These are phyloP conservation scores for Trissonchulus latispiculum DNA, from an alignment of 2,888 invertebrate species.

Conservation along the genomic window DNA sequence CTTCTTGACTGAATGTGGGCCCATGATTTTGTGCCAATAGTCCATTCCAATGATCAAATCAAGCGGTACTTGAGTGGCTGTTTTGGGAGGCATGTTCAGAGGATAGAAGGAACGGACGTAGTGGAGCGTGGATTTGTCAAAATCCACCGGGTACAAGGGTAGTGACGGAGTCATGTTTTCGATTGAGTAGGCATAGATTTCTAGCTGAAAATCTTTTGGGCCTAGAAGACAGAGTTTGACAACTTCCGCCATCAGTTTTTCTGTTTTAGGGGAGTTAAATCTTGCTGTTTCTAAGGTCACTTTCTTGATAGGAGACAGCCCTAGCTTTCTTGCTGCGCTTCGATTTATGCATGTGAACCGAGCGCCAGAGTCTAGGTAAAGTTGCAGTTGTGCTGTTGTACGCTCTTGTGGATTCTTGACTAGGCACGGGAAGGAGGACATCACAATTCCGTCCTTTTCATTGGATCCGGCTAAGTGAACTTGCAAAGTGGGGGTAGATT, in stretches of 20 bases:
- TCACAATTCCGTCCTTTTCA: background rate
- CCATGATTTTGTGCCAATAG: background rate
- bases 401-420: background rate
- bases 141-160: background rate
- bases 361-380: background rate
- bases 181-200: background rate
- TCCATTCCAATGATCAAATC: background rate
- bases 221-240: background rate
- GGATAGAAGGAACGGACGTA: background rate
- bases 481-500: background rate
- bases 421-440: background rate
- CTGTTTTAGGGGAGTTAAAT: background rate
- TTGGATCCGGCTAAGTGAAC: background rate
- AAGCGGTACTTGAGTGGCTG: background rate
- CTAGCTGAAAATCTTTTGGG: background rate
- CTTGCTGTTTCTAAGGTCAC: background rate
- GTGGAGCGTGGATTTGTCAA: background rate
- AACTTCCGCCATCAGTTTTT: background rate
- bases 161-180: background rate
- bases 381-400: background rate
- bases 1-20: background rate
- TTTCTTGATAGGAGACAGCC: background rate
- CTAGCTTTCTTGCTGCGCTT: background rate
- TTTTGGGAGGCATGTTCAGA: background rate
- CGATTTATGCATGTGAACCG: background rate